Evolutionary conservation across 2,113 vertebrate species (phyloP), one percentile per base, ranked within the genome.

Genomic region (Lucifuga dentata): DNA sequence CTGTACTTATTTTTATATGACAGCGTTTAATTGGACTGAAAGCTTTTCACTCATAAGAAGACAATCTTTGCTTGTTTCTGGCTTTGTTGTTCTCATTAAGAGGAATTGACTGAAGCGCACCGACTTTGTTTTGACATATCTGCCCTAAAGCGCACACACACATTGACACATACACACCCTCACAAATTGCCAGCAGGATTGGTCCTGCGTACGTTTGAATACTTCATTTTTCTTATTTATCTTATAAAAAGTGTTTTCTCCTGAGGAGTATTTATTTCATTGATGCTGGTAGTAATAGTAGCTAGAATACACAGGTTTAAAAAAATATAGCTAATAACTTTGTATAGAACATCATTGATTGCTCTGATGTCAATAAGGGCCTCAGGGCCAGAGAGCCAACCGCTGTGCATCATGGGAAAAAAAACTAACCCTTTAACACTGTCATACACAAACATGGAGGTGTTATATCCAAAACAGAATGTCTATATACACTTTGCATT

Each of bases 351-450:
- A 11, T 32, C 49, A 88, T 86, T 3, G 84, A 89, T 64, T 57
- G 38, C 50, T 61, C 41, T 11, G 23, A 23, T 13, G 58, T 80
- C 76, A 23, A 82, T 85, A 35, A 8, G 6, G 17, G 5, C 64
- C 23, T 40, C 41, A 5, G 65, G 77, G 75, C 40, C 43, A 32
- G 63, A 36, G 16, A 46, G 20, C 26, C 15, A 5, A 35, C 12
- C 5, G 8, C 5, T 43, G 73, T 78, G 73, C 32, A 15, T 63
- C 81, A 83, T 82, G 75, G 78, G 89, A 80, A 63, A 43, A 44
- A 16, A 33, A 21, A 8, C 33, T 53, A 41, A 39, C 32, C 23
- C 48, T 45, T 46, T 38, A 39, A 39, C 74, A 29, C 15, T 33
- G 13, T 36, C 29, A 16, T 16, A 17, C 38, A 10, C 33, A 11